Percentiles rank a stretch among this genome's conserved stretches.
Conservation (phyloP, 2,797 vertebrate species). For the Hippopotamyrus pictus region DNA sequence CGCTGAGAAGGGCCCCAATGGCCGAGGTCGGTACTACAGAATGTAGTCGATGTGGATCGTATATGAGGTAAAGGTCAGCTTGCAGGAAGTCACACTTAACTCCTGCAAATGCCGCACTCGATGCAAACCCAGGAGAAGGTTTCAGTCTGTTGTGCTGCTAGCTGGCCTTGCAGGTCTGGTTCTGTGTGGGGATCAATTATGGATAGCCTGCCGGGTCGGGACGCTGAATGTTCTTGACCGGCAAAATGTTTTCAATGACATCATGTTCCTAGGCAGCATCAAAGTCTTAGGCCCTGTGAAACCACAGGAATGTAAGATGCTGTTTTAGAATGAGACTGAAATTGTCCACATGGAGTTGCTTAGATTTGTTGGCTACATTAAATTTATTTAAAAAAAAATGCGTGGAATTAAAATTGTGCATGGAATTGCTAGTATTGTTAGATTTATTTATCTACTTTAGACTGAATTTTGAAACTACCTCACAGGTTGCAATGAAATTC, state of each 20-base stretch:
- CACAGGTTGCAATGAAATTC: background rate
- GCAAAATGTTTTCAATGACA: conserved; percentile 16
- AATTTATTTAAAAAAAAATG: background rate
- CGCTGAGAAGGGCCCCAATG: background rate
- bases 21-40: background rate
- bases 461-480: background rate
- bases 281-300: conserved; percentile 13
- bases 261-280: conserved; percentile 20
- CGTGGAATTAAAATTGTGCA: background rate
- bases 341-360: background rate
- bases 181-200: conserved; percentile 31
- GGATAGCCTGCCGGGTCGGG: conserved; percentile 16
- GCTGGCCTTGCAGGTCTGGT: conserved; percentile 22
- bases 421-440: background rate
- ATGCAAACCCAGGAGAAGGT: background rate
- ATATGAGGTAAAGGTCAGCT: conserved; percentile 6
- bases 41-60: background rate
- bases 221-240: background rate
- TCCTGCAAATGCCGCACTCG: background rate
- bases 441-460: background rate
- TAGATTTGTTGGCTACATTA: background rate
- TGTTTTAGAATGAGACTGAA: background rate
- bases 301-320: background rate
- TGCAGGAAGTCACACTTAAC: background rate
- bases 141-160: conserved; percentile 10